These are phyloP conservation scores for Neoarius graeffei DNA, from an alignment of 2,113 vertebrate genomes.

Conservation along the genomic window DNA sequence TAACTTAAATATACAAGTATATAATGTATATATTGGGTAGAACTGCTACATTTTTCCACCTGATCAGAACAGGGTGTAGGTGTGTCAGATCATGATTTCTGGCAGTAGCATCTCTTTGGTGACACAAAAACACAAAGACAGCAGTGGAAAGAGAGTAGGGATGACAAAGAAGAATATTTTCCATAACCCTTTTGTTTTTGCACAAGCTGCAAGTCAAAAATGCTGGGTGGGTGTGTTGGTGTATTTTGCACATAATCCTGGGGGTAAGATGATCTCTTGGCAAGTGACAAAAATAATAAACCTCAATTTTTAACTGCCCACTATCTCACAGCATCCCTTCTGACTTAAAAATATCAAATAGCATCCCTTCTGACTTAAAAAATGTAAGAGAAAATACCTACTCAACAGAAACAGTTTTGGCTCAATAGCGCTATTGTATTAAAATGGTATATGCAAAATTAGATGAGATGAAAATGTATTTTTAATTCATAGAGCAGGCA, in stretches of 20 bases:
- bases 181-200: not conserved
- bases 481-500: not conserved
- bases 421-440: not conserved
- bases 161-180: not conserved
- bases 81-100: not conserved
- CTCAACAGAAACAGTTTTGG: not conserved
- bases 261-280: not conserved
- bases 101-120: not conserved
- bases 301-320: not conserved
- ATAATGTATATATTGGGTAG: not conserved
- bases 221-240: not conserved
- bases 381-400: not conserved
- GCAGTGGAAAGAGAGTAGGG: not conserved
- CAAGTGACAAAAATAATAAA: not conserved
- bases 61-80: not conserved
- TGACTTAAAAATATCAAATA: too few relatives aligned
- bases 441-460: not conserved
- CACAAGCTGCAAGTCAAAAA: not conserved
- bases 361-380: not conserved
- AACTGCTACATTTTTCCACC: not conserved
- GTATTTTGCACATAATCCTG: not conserved
- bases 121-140: not conserved
- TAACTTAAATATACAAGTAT: too few relatives aligned
- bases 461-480: not conserved
- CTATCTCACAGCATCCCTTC: not conserved